Evolutionary conservation across 2,797 vertebrate species (phyloP).

Genomic region (Malacoctenus gilli): DNA sequence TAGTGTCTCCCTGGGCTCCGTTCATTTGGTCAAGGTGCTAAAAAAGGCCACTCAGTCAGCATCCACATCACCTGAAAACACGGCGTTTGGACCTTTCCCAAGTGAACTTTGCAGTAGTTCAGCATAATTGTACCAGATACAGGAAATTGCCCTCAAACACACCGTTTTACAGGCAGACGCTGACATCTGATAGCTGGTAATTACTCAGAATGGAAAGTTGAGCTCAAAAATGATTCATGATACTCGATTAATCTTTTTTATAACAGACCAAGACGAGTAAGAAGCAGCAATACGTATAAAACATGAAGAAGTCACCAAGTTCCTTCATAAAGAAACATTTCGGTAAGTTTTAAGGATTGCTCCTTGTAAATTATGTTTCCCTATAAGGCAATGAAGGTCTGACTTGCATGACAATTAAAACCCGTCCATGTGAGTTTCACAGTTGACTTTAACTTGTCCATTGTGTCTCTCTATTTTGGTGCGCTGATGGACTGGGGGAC

Average conservation of each 20-base stretch:
- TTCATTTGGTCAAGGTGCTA: slow-evolving; percentile 39
- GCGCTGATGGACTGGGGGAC: too few species aligned
- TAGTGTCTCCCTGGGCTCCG: slow-evolving; percentile 20
- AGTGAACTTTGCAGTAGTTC: slow-evolving; percentile 27
- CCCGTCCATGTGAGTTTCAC: too few species aligned
- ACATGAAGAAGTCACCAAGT: too few species aligned
- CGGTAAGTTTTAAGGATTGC: too few species aligned
- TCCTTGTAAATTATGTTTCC: too few species aligned
- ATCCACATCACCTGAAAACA: slow-evolving; percentile 37
- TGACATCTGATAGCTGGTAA: slow-evolving; percentile 49
- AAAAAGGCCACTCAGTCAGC: slow-evolving; percentile 51
- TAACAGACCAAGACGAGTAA: slow-evolving; percentile 20
- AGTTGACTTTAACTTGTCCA: too few species aligned
- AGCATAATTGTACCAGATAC: slow-evolving; percentile 46
- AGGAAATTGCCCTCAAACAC: slow-evolving; percentile 60
- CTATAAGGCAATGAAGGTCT: too few species aligned
- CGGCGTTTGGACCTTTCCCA: slow-evolving; percentile 43
- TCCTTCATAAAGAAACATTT: too few species aligned
- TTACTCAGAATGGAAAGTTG: slow-evolving; percentile 37
- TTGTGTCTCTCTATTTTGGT: too few species aligned
- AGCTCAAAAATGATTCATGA: slow-evolving; percentile 42
- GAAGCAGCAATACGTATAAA: too few species aligned
- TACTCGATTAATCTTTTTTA: slow-evolving; percentile 27
- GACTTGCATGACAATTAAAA: too few species aligned
- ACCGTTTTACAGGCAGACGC: slow-evolving; percentile 34